These are phyloP conservation scores for Drosophila pallidifrons DNA, from an alignment of 1,140 invertebrate genomes.

Conservation along the genomic window DNA sequence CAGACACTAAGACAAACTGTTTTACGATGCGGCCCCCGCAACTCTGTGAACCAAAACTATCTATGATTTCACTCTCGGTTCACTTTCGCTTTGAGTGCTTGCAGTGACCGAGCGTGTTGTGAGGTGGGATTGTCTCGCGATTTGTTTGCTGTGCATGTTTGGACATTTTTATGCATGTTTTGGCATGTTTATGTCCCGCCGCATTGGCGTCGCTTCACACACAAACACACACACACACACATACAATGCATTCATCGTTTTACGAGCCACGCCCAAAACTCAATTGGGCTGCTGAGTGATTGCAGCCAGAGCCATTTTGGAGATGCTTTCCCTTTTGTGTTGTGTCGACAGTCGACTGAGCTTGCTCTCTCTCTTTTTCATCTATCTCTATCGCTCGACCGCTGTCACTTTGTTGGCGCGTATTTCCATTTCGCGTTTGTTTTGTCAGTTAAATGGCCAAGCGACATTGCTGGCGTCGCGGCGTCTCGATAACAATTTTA, in stretches of 20 bases:
- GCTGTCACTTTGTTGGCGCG: slow-evolving; percentile 19
- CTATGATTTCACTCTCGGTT: slow-evolving; percentile 16
- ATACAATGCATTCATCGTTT: slow-evolving; percentile 67
- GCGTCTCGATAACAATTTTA: slow-evolving; percentile 82
- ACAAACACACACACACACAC: background rate
- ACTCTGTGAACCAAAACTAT: slow-evolving; percentile 13
- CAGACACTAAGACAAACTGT: slow-evolving; percentile 7
- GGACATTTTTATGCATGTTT: slow-evolving; percentile 72
- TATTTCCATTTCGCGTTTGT: slow-evolving; percentile 44
- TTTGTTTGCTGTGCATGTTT: slow-evolving; percentile 38
- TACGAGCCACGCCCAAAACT: slow-evolving; percentile 49
- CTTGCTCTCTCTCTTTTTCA: background rate
- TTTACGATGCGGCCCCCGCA: slow-evolving; percentile 12
- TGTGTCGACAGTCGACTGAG: too few relatives aligned
- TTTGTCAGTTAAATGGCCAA: slow-evolving; percentile 45
- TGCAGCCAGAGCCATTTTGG: slow-evolving; percentile 34
- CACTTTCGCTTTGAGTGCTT: background rate
- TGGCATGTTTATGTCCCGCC: slow-evolving; percentile 69
- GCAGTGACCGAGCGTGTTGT: background rate
- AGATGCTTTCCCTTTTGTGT: too few relatives aligned
- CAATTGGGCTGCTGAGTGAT: slow-evolving; percentile 31
- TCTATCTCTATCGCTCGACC: too few relatives aligned
- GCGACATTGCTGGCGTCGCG: slow-evolving; percentile 48
- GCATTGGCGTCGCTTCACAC: slow-evolving; percentile 64
- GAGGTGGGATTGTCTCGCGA: slow-evolving; percentile 1